phyloP scores from a whole-genome alignment of 2,797 vertebrate species.

The Eurystomus glaucurus region DNA sequence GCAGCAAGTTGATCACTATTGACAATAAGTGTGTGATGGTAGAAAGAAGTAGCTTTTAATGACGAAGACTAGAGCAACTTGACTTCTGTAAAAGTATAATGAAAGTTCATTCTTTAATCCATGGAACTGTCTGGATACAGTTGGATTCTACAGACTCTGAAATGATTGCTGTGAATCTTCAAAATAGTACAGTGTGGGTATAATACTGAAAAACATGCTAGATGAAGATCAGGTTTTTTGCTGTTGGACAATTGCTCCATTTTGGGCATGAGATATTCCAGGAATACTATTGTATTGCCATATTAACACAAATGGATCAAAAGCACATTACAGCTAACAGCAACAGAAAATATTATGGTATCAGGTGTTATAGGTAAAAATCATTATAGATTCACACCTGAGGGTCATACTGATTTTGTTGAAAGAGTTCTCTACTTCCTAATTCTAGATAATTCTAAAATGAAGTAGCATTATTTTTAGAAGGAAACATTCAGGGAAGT shows the following conservation, averaged over 20 bases:
- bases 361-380: background rate
- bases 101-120: background rate
- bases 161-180: background rate
- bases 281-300: background rate
- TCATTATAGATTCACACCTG: background rate
- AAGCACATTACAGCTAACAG: background rate
- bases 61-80: background rate
- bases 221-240: background rate
- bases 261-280: background rate
- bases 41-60: background rate
- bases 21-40: background rate
- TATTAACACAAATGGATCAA: background rate
- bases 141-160: background rate
- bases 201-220: background rate
- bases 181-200: rapidly evolving
- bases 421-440: background rate
- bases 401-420: background rate
- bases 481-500: background rate
- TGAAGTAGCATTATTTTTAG: background rate
- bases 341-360: background rate
- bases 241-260: background rate
- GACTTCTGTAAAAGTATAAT: background rate
- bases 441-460: background rate
- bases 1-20: background rate
- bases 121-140: background rate